Evolutionary conservation across 2,797 vertebrate genomes (phyloP), one percentile per base, ranked within the genome.

Genomic region (Ceryle rudis): DNA sequence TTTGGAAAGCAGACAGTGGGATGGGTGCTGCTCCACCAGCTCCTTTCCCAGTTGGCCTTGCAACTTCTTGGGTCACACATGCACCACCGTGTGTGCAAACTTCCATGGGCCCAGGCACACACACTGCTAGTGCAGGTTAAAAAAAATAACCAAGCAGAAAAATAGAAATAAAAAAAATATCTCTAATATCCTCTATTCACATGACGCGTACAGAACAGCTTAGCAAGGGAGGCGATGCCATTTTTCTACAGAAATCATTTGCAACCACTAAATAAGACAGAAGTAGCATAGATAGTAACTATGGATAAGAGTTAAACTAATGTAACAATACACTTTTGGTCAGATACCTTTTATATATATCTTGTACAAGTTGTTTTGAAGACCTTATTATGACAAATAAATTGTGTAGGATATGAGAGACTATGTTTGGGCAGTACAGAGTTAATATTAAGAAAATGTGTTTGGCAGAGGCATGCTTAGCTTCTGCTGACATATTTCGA

Each of bases 61-160:
- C 75, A 29, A 39, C 37, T 35, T 8, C 3, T 5, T 2, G 19
- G 3, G 33, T 28, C 6, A 4, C 33, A 28, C 18, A 14, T 0
- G 0, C 20, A 21, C 42, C 0, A 0, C 28, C 57, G 11, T 3
- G 14, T 0, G 2, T 16, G 31, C 37, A 20, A 58, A 42, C 29
- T 51, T 3, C 5, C 31, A 0, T 2, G 62, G 23, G n/a, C 25
- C 52, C 42, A 4, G 49, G 25, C 49, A 41, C 19, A 1, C 2
- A 1, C 21, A 3, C 29, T 39, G 35, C 57, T 23, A 35, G 55
- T 5, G 47, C 28, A 55, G 67, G 13, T 4, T 3, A 5, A 69
- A 66, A 77, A 23, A 23, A 7, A 35, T 6, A 13, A 26, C 11
- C 3, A 31, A 79, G 22, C 29, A 75, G 35, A 46, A 23, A 91